Evolutionary conservation across 2,113 vertebrate species (phyloP).

Genomic region (Eudyptes chrysolophus): DNA sequence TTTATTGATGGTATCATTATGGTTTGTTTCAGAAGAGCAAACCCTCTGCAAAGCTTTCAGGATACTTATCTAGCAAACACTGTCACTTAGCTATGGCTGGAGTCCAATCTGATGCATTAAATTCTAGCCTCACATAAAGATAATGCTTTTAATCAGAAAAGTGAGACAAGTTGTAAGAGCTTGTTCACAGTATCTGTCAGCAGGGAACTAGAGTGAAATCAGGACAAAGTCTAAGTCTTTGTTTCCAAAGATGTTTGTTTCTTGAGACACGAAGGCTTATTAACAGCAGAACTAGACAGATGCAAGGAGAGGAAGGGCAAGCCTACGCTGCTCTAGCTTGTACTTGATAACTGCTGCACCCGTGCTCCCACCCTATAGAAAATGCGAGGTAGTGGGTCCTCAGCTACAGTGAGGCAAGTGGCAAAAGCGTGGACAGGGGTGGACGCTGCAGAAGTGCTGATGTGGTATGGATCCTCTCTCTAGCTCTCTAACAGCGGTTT

Average conservation of each 20-base stretch:
- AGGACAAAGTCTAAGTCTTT: not conserved
- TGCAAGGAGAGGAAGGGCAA: not conserved
- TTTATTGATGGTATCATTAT: constrained; percentile 48
- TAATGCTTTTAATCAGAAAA: constrained; percentile 55
- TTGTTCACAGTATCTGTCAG: constrained; percentile 12
- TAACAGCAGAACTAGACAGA: not conserved
- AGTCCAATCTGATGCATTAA: constrained; percentile 42
- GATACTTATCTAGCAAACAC: not conserved
- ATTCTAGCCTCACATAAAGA: constrained; percentile 25
- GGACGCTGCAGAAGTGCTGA: not conserved
- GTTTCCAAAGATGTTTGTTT: not conserved
- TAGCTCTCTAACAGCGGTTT: not conserved
- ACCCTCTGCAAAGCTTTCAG: constrained; percentile 1
- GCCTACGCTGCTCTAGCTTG: accelerated
- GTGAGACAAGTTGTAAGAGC: constrained; percentile 7
- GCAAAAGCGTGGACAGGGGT: accelerated
- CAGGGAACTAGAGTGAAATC: constrained; percentile 4
- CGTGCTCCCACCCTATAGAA: accelerated
- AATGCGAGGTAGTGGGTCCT: accelerated
- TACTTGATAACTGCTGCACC: not conserved
- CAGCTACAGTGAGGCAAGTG: not conserved
- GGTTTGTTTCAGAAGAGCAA: constrained; percentile 13
- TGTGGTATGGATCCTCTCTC: not conserved
- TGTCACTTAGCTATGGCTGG: not conserved
- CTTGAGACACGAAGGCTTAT: not conserved